Evolutionary conservation across 1,140 invertebrate species (phyloP).

Genomic region (Pararge aegeria): DNA sequence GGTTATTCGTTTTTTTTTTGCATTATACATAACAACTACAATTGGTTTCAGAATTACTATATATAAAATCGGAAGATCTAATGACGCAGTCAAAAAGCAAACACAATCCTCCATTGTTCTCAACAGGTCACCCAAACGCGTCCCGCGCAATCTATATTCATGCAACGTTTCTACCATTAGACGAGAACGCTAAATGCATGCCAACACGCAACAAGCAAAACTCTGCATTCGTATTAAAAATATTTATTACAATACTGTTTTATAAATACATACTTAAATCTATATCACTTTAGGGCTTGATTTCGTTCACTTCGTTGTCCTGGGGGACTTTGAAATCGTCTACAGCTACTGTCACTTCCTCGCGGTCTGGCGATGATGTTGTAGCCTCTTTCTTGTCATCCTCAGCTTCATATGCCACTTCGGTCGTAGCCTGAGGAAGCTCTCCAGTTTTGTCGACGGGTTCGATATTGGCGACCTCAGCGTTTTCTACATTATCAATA

Average conservation of each 20-base stretch:
- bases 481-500: neutral
- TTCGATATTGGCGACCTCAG: too few relatives aligned
- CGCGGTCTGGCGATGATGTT: conserved; percentile 41
- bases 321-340: conserved; percentile 57
- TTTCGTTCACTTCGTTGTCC: conserved; percentile 41
- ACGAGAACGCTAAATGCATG: conserved; percentile 29
- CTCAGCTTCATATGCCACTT: conserved; percentile 27
- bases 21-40: too few relatives aligned
- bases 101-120: conserved; percentile 30
- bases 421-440: conserved; percentile 16
- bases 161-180: conserved; percentile 30
- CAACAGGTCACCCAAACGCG: conserved; percentile 21
- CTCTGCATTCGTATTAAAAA: conserved; percentile 44
- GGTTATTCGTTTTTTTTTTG: too few relatives aligned
- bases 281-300: conserved; percentile 63
- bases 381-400: conserved; percentile 50
- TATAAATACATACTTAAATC: conserved; percentile 64
- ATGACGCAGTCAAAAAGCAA: conserved; percentile 15
- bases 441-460: neutral
- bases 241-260: conserved; percentile 72
- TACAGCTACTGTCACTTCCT: conserved; percentile 47
- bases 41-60: too few relatives aligned
- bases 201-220: conserved; percentile 35
- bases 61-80: conserved; percentile 14
- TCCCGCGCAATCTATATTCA: conserved; percentile 30